Base-by-base conservation (phyloP, 2,797 vertebrate species). In the Phylloscopus collybita region DNA sequence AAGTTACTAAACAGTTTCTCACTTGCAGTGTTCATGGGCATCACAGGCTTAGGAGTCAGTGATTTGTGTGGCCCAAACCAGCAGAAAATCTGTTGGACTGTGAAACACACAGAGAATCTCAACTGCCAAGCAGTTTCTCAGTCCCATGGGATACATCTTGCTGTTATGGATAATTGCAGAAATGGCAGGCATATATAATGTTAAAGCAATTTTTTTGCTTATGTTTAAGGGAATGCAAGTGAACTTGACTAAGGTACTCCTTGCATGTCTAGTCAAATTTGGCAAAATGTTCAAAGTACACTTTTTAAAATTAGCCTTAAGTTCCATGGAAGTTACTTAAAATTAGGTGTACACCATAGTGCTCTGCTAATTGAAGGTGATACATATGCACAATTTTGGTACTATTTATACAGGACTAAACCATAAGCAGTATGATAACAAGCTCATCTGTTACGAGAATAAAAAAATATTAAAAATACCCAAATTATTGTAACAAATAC, bases 381-480 rank as follows among this genome's bases (percentile, higher is more conserved):
- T 30, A 64, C 8, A 22, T 6, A 34, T 11, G 32, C 34, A 76
- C 32, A 51, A 6, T 70, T 80, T 27, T 40, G 19, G 22, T 26
- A 21, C 27, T 59, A 62, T 59, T 88, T 51, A 44, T 44, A 56
- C 3, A 66, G 30, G 21, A 93, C 50, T 70, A 66, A 66, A 67
- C 23, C 32, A 80, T 70, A 83, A 80, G 11, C 67, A 95, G 42
- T 62, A 66, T 30, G 59, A 59, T 71, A 86, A 66, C 64, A 67
- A 69, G 45, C 92, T 86, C 27, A 53, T 47, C 16, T 26, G 45
- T 87, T 92, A 76, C 69, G 47, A 91, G 69, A 92, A 94, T 80
- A 94, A 88, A 94, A 94, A 96, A 80, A 70, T 78, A 86, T 84
- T 80, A 36, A 53, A 93, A 88, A 90, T 59, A 26, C 29, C 56